Base-by-base conservation (phyloP, 1,140 invertebrate species). In the Drosophila santomea region DNA sequence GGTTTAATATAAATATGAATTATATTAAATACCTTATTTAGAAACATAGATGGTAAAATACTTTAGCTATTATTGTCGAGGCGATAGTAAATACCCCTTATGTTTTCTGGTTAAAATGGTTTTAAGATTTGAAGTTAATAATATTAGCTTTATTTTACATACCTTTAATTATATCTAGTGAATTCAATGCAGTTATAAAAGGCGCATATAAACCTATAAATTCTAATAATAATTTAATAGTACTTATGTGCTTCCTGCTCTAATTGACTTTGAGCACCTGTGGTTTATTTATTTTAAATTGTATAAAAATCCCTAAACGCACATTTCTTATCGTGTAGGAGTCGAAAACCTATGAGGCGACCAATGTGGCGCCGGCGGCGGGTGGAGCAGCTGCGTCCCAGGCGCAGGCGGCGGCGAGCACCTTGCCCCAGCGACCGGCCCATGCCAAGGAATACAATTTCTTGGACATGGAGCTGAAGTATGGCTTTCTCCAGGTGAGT, bases 391-490 rank as follows among this genome's bases (percentile, higher is more conserved):
- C 41, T 14, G 63, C 92, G 2, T 51, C 50, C 43, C 83, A 79
- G 66, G 86, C 56, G 6, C 84, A 78, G 58, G 80, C 78, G 20
- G 90, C 86, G 62, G 48, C 81, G 61, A 61, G 54, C 48, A 51
- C 72, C 39, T 61, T 76, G 41, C 84, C 83, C 10, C 83, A 88
- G 47, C 72, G 83, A 23, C 79, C 95, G 11, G 93, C 94, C 0
- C 94, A 94, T 81, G 93, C 95, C n/a, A 95, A 94, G 64, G 96
- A 98, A 83, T 97, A 97, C 92, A 94, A 95, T 67, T 97, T 99
- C 93, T 93, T 98, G 55, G 97, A 98, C 91, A 95, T 98, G 80
- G 98, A 99, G 93, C 95, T 98, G 63, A 98, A 98, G 91, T 98
- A 98, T 91, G 98, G 98, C 58, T 94, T 99, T 71, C 93, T 98